Conservation (phyloP, 92 coral and sea anemone genomes). For the Metridium senile region DNA sequence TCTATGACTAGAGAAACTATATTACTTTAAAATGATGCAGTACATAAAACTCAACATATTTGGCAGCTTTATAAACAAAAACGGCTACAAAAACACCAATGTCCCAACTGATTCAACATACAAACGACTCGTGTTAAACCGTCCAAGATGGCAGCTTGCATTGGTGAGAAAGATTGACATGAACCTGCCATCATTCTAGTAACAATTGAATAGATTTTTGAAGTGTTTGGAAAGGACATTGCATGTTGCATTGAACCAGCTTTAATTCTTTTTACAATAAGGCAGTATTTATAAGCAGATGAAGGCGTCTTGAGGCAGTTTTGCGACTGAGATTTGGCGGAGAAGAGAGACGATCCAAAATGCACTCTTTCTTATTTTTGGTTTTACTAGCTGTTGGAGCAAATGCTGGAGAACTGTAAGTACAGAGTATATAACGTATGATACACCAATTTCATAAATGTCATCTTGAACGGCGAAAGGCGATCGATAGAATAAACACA, state of each 20-base stretch:
- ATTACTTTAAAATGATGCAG: no score
- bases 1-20: no score
- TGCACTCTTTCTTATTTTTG: not conserved
- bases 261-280: not conserved
- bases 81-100: not conserved
- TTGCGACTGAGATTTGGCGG: not conserved
- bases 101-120: not conserved
- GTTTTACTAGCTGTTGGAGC: not conserved
- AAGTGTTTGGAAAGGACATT: not conserved
- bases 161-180: not conserved
- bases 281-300: not conserved
- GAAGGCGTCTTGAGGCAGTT: not conserved
- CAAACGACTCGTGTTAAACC: not conserved
- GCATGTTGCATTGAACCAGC: not conserved
- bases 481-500: no score
- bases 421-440: not conserved
- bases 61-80: no score
- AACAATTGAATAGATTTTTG: not conserved
- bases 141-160: not conserved
- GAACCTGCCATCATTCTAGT: not conserved
- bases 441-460: not conserved
- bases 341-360: not conserved
- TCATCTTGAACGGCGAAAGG: no score
- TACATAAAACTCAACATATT: no score
- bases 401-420: conserved; percentile 7